Conservation (phyloP, 2,888 invertebrate genomes). For the Melinaea marsaeus region DNA sequence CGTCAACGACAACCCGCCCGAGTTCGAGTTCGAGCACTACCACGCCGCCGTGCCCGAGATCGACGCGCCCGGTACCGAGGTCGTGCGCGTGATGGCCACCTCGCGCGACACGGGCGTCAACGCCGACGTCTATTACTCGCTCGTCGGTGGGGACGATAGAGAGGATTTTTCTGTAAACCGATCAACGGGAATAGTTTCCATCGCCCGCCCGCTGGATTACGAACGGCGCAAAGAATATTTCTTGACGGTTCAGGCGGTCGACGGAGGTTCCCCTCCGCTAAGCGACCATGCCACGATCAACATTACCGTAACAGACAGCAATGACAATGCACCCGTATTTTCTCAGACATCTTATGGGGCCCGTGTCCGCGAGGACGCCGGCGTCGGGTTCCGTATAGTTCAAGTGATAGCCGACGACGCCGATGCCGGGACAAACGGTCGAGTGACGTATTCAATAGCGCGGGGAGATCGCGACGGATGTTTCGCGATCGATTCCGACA, state of each 20-base stretch:
- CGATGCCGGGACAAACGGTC: slow-evolving; percentile 89
- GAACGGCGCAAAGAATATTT: slow-evolving; percentile 92
- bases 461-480: slow-evolving; percentile 84
- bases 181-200: slow-evolving; percentile 84
- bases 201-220: slow-evolving; percentile 90
- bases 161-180: slow-evolving; percentile 88
- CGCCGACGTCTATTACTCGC: slow-evolving; percentile 92
- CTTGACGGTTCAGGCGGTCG: slow-evolving; percentile 92
- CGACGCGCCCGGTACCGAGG: slow-evolving; percentile 86
- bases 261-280: slow-evolving; percentile 92
- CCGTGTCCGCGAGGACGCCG: slow-evolving; percentile 87
- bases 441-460: slow-evolving; percentile 86
- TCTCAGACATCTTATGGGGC: slow-evolving; percentile 86
- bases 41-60: slow-evolving; percentile 87
- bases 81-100: slow-evolving; percentile 91
- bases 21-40: slow-evolving; percentile 91
- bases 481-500: slow-evolving; percentile 86
- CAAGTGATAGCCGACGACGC: slow-evolving; percentile 90
- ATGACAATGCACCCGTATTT: slow-evolving; percentile 92
- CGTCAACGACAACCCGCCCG: slow-evolving; percentile 97
- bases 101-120: slow-evolving; percentile 95
- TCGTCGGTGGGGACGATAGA: slow-evolving; percentile 92
- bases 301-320: slow-evolving; percentile 89
- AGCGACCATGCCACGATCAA: slow-evolving; percentile 93
- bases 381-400: slow-evolving; percentile 83